Conservation (phyloP, 2,113 vertebrate species). For the Athene noctua region DNA sequence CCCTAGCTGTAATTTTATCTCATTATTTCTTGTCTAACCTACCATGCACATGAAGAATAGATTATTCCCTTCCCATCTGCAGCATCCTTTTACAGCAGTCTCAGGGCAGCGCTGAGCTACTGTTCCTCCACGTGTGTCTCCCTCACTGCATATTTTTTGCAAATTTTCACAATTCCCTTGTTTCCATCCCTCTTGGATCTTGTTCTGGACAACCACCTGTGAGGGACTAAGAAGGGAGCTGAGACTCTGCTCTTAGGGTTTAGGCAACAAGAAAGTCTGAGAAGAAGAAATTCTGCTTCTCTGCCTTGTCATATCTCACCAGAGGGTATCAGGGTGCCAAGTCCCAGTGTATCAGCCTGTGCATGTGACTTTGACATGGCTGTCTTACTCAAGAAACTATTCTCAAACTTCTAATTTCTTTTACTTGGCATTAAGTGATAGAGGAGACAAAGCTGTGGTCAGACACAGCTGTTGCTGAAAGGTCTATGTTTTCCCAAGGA, state of each 20-base stretch:
- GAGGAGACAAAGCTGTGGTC: neutral
- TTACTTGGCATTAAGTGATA: neutral
- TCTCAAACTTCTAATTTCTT: neutral
- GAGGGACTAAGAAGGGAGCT: neutral
- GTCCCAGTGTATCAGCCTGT: accelerated
- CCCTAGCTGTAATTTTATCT: conserved; percentile 16
- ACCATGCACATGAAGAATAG: neutral
- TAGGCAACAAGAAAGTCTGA: neutral
- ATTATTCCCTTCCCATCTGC: conserved; percentile 31
- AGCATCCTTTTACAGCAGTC: neutral
- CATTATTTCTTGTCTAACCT: conserved; percentile 11
- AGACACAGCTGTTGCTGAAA: neutral
- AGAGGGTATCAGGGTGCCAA: too few species aligned
- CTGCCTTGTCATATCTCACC: neutral
- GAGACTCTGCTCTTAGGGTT: neutral
- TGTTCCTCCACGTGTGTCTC: neutral
- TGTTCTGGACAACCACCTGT: neutral
- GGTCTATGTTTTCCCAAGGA: neutral
- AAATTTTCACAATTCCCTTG: neutral
- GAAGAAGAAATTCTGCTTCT: neutral
- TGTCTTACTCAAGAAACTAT: neutral
- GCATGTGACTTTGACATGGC: accelerated
- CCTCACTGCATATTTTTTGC: neutral
- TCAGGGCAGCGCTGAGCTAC: neutral
- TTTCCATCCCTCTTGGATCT: neutral